Evolutionary conservation across 1,140 invertebrate species (phyloP), one percentile per base, ranked within the genome.

Genomic region (Drosophila auraria): DNA sequence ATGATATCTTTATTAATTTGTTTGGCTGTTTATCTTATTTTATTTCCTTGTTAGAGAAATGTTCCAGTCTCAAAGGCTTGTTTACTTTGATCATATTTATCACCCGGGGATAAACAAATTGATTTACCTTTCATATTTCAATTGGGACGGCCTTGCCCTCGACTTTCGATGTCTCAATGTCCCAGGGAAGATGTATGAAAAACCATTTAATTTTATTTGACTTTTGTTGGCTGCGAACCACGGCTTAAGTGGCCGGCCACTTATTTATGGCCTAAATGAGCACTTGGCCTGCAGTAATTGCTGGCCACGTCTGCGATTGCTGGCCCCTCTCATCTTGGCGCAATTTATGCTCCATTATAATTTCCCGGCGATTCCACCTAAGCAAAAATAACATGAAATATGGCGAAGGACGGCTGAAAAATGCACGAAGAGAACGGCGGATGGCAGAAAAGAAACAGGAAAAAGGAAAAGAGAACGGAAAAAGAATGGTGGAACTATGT

Each of bases 311-410:
- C 53, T 69, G 47, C 54, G 20, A 60, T 53, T 59, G 33, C 27
- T 17, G 53, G 40, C 15, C 76, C 40, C 58, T 59, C 77, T 59
- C 77, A 72, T 79, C 68, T 80, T 61, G 72, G 44, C 54, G 77
- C 77, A 80, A 80, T 79, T 79, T 79, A 79, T 80, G 77, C 77
- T 38, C 68, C 76, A 80, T 80, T 80, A 80, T 79, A 72, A 80
- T 80, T 73, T 79, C 59, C 66, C 45, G 33, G 56, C 54, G 68
- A 73, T 74, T 73, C 71, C 30, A 73, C 71, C 71, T 74, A 64
- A 80, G 66, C 42, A 80, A 65, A 80, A 79, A 79, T 80, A 73
- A 60, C 59, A 80, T 80, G 54, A 80, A 79, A 79, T 80, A 80
- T 80, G 76, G 54, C 54, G 11, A 30, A 58, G 71, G 54, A 27